Evolutionary conservation across 2,888 invertebrate genomes (phyloP), one percentile per base, ranked within the genome.

Genomic region (Lepidochitona cinerea): DNA sequence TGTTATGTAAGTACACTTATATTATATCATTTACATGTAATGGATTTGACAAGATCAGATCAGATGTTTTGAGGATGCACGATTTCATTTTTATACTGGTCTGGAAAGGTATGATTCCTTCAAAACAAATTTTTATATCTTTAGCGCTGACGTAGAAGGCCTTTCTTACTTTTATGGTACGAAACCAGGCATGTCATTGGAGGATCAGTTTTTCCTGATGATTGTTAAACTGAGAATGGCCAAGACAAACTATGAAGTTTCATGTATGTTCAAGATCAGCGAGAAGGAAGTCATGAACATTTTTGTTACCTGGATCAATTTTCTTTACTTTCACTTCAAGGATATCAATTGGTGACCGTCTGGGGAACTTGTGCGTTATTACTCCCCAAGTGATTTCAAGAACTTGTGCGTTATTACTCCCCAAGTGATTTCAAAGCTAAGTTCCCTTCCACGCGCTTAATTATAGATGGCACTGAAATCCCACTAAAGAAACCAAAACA

Each of bases 221-320:
- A 23, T 74, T 1, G n/a, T n/a, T n/a, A n/a, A n/a, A n/a, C n/a
- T n/a, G n/a, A n/a, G 76, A 23, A 18, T 36, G 32, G 14, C 36
- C 68, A 9, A 14, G 23, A 23, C 72, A 5, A 41, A 72, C 49
- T 37, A 29, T 37, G 72, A 53, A 52, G 5, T 72, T 2, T 36
- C 35, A 23, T 18, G 14, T 37, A 23, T 41, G 37, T 72, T 72
- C 52, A 53, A 26, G 5, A 52, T 68, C 23, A 9, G 14, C n/a
- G 72, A 72, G 37, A 53, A 18, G 23, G 18, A 4, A 33, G 72
- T 68, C 7, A 18, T 35, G 9, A 68, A 53, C 35, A 72, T 72
- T 33, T 72, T 74, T 36, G n/a, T 53, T 23, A 73, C 75, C 12
- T 73, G 72, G 75, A 64, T 75, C 7, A 72, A 72, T 53, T 75